Evolutionary conservation across 1,140 invertebrate genomes (phyloP).

Genomic region (Pogonognathellus flavescens): DNA sequence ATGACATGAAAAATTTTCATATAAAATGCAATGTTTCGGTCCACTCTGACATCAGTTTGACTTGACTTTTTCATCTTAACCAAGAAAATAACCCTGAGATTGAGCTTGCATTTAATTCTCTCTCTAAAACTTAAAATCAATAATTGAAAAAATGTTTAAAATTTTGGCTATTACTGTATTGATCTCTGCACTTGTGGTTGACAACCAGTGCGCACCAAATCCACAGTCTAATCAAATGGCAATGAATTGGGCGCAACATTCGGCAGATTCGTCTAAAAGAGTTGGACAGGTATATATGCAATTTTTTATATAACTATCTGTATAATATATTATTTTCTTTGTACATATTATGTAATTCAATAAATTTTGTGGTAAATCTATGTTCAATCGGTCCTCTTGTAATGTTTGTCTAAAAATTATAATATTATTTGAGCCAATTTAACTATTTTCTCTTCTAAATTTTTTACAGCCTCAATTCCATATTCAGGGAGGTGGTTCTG

Average conservation of each 20-base stretch:
- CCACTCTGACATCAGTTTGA: not conserved
- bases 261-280: not conserved
- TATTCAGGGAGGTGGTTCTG: constrained; percentile 47
- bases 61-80: not conserved
- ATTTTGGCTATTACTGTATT: not conserved
- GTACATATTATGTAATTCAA: too few relatives aligned
- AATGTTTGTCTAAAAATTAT: too few relatives aligned
- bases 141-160: not conserved
- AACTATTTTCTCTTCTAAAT: not conserved
- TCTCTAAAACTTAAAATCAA: not conserved
- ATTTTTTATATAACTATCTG: not conserved
- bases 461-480: constrained; percentile 46
- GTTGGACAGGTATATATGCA: not conserved
- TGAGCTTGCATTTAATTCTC: not conserved
- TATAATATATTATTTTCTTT: too few relatives aligned
- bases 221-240: not conserved
- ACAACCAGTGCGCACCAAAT: not conserved
- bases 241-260: not conserved
- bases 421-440: not conserved
- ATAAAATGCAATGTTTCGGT: not conserved
- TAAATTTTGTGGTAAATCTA: too few relatives aligned
- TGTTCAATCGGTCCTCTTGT: too few relatives aligned
- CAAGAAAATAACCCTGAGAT: not conserved
- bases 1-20: too few relatives aligned
- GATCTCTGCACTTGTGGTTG: not conserved